These are phyloP conservation scores for Danionella dracula DNA, from an alignment of 2,797 vertebrate genomes.

Conservation along the genomic window DNA sequence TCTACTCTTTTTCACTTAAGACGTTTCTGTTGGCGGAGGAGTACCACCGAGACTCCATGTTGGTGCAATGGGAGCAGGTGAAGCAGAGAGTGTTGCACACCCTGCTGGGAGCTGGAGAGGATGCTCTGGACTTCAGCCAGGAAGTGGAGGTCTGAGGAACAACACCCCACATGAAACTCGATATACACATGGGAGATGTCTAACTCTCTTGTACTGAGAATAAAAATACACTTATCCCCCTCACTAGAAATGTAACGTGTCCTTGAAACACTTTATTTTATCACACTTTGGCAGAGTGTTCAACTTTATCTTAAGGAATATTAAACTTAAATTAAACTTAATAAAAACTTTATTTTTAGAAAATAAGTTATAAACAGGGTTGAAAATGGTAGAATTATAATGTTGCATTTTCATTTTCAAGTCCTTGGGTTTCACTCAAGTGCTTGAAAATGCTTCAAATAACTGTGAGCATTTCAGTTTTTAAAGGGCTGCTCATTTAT, in stretches of 20 bases:
- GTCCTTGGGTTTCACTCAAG: too few species aligned
- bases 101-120: constrained; percentile 91
- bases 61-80: constrained; percentile 98
- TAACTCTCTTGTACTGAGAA: background rate
- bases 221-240: background rate
- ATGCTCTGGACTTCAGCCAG: constrained; percentile 93
- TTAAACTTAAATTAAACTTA: too few species aligned
- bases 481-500: too few species aligned
- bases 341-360: too few species aligned
- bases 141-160: constrained; percentile 82
- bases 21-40: constrained; percentile 95
- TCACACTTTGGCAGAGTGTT: constrained; percentile 32
- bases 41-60: constrained; percentile 95
- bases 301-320: constrained; percentile 10
- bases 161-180: background rate
- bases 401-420: too few species aligned
- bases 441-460: too few species aligned
- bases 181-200: background rate
- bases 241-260: background rate
- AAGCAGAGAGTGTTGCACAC: constrained; percentile 96
- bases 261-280: background rate
- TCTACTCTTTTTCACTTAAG: constrained; percentile 52
- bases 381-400: too few species aligned
- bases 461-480: too few species aligned
- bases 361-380: too few species aligned